Evolutionary conservation across 2,888 invertebrate species (phyloP).

Genomic region (Anoncus sp.): DNA sequence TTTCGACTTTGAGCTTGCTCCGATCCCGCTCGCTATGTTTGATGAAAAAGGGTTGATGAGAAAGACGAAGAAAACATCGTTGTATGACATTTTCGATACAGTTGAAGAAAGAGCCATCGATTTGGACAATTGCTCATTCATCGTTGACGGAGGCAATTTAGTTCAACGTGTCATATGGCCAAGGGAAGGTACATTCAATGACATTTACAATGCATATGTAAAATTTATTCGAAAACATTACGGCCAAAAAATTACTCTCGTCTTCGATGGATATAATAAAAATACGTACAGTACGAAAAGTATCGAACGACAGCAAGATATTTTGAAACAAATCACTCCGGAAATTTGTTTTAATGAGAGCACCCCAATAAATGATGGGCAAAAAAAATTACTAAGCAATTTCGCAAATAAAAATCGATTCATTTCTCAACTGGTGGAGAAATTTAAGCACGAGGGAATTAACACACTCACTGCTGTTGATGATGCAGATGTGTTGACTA

Average conservation of each 20-base stretch:
- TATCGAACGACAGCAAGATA: too few species aligned
- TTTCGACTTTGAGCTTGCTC: constrained; percentile 56
- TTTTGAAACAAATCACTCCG: not conserved
- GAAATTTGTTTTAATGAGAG: constrained; percentile 41
- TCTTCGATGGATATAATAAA: too few species aligned
- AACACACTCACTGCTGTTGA: too few species aligned
- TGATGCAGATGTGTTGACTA: constrained; percentile 56
- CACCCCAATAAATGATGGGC: too few species aligned
- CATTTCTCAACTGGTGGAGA: too few species aligned
- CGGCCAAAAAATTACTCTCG: constrained; percentile 47
- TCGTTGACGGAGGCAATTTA: constrained; percentile 41
- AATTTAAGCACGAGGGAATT: too few species aligned
- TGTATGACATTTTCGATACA: constrained; percentile 18
- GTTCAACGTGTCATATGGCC: constrained; percentile 34
- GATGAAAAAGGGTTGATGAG: constrained; percentile 58
- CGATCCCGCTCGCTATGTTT: constrained; percentile 58
- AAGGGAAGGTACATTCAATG: not conserved
- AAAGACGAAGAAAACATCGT: constrained; percentile 51
- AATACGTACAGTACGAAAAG: too few species aligned
- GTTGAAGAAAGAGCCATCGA: too few species aligned
- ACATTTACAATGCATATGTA: too few species aligned
- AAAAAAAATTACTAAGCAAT: too few species aligned
- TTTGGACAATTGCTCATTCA: not conserved
- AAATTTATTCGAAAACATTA: constrained; percentile 27
- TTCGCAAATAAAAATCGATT: too few species aligned